Evolutionary conservation across 2,888 invertebrate species (phyloP), one percentile per base, ranked within the genome.

Genomic region (Blomia tropicalis): DNA sequence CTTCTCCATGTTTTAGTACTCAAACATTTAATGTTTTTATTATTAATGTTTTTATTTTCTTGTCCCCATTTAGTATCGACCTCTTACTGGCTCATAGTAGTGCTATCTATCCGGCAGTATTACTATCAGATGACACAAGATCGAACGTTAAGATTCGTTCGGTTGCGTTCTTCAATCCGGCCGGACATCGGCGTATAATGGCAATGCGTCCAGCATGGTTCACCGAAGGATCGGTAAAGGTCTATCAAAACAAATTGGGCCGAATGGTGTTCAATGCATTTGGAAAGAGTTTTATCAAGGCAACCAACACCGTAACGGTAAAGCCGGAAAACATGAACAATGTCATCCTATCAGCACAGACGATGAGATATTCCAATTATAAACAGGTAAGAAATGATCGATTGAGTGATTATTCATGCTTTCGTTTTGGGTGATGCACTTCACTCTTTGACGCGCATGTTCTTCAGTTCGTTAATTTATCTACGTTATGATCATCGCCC

Each of bases 261-360:
- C 47, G 66, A 11, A 61, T 31, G 36, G 5, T 65, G 1, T 53
- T 65, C 27, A 29, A 61, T 41, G 27, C 29, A 27, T 32, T 63
- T 54, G 66, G 65, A 19, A 63, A 66, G n/a, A 27, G 41, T 27
- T 17, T 65, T 27, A 27, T 66, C 2, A 63, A 63, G 23, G 17
- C 64, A 4, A 62, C 62, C 41, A 29, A 53, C 3, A 60, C 59
- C 11, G 56, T 65, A 4, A 65, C 65, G 17, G 64, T 67, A 11
- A 56, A 62, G 58, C 43, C 43, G 1, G 66, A 66, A 22, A 66
- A 64, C 30, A 62, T 66, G 63, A 62, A 64, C 29, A 65, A 67
- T 62, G 65, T 67, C 31, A 65, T 67, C 27, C 58, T 67, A 41
- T 67, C 67, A 30, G 66, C 63, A n/a, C 64, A 66, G n/a, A 54